phyloP scores from a whole-genome alignment of 2,888 invertebrate species.

The Tanypteryx hageni region DNA sequence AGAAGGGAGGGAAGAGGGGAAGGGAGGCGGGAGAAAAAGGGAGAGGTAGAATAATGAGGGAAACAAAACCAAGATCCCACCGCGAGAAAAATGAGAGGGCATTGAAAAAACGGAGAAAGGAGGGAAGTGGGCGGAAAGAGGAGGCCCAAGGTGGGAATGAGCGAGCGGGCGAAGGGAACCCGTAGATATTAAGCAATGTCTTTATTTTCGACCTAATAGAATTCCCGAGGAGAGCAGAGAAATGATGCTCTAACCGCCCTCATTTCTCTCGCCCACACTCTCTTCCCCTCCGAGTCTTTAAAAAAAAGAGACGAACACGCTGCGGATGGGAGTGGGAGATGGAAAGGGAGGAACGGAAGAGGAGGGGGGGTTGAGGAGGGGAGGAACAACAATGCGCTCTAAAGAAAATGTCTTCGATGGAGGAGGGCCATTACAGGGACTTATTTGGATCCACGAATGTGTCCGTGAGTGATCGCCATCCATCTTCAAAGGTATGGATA shows the following conservation, averaged over 20 bases:
- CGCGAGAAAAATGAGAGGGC: slow-evolving; percentile 20
- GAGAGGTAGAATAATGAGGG: not conserved
- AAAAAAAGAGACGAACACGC: not conserved
- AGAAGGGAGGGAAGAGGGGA: too few relatives aligned
- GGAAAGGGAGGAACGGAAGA: too few relatives aligned
- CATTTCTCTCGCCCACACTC: not conserved
- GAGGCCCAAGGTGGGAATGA: not conserved
- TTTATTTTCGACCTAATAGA: slow-evolving; percentile 32
- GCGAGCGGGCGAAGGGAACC: not conserved
- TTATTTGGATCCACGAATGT: too few relatives aligned
- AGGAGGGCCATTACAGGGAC: too few relatives aligned
- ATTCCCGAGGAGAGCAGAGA: not conserved
- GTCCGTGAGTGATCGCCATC: too few relatives aligned
- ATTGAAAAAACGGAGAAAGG: not conserved
- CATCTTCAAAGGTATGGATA: too few relatives aligned
- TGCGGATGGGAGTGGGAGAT: too few relatives aligned
- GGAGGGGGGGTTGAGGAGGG: too few relatives aligned
- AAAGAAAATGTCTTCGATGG: too few relatives aligned
- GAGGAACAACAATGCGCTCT: too few relatives aligned
- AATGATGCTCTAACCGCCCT: slow-evolving; percentile 32
- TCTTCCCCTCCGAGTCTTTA: not conserved
- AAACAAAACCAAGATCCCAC: slow-evolving; percentile 29
- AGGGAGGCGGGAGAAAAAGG: not conserved
- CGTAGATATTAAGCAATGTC: slow-evolving; percentile 35
- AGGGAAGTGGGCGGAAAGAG: not conserved